Evolutionary conservation across 2,888 invertebrate species (phyloP).

Genomic region (Dynastes grantii): DNA sequence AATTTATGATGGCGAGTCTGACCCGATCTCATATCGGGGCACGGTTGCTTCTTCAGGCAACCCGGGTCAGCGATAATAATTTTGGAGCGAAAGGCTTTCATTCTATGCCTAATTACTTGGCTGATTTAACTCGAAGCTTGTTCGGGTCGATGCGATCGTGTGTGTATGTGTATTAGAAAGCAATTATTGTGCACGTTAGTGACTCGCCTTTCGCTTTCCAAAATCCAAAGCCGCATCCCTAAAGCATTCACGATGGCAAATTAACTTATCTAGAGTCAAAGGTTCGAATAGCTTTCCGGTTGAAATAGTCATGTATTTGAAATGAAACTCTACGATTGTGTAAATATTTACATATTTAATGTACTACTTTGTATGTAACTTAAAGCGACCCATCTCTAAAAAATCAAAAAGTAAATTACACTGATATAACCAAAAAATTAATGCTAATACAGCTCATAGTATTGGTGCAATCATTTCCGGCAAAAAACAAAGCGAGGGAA

Average conservation of each 20-base stretch:
- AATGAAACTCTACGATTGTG: too few relatives aligned
- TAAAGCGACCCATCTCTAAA: too few relatives aligned
- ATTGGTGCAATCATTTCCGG: too few relatives aligned
- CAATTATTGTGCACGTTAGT: slow-evolving; percentile 18
- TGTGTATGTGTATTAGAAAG: slow-evolving; percentile 22
- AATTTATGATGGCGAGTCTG: slow-evolving; percentile 32
- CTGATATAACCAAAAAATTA: too few relatives aligned
- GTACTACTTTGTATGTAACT: too few relatives aligned
- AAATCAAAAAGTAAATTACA: too few relatives aligned
- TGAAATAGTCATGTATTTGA: too few relatives aligned
- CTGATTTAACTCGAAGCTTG: slow-evolving; percentile 14
- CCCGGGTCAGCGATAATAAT: slow-evolving; percentile 36
- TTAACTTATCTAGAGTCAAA: not conserved
- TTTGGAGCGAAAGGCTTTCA: slow-evolving; percentile 19
- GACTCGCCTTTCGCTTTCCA: not conserved
- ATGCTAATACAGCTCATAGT: too few relatives aligned
- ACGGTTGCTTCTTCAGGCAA: slow-evolving; percentile 16
- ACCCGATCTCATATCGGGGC: not conserved
- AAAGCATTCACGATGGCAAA: not conserved
- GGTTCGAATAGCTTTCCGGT: not conserved
- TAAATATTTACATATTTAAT: too few relatives aligned
- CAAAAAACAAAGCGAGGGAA: too few relatives aligned
- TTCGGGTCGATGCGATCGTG: not conserved
- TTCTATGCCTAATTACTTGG: slow-evolving; percentile 39
- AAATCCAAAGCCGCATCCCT: not conserved